Evolutionary conservation across 2,113 vertebrate species (phyloP).

Genomic region (Phyllopteryx taeniolatus): DNA sequence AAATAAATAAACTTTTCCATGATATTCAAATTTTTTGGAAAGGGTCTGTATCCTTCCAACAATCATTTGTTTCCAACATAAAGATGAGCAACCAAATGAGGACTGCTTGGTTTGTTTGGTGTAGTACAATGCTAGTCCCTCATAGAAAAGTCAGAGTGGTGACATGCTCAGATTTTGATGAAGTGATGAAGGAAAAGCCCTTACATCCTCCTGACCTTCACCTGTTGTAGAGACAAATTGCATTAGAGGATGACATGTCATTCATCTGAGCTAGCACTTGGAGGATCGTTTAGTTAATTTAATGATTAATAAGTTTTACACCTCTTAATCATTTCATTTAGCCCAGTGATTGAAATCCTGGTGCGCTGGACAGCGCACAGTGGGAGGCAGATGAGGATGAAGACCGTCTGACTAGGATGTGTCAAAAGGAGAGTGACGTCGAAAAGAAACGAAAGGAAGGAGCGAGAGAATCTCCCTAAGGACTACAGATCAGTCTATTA

Average conservation of each 20-base stretch:
- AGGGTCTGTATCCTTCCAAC: too few relatives aligned
- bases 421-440: slow-evolving; percentile 20
- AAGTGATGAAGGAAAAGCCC: slow-evolving; percentile 18
- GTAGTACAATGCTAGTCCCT: background rate
- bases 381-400: slow-evolving; percentile 85
- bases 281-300: slow-evolving; percentile 99
- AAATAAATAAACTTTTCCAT: too few relatives aligned
- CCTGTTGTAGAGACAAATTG: slow-evolving; percentile 89
- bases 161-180: slow-evolving; percentile 2
- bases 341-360: slow-evolving; percentile 91
- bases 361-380: slow-evolving; percentile 81
- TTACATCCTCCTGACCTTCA: slow-evolving; percentile 85
- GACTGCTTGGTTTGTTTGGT: background rate
- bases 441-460: slow-evolving; percentile 15
- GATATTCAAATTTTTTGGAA: too few relatives aligned
- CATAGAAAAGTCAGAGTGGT: background rate
- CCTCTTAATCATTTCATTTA: slow-evolving; percentile 99
- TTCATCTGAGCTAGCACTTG: slow-evolving; percentile 90
- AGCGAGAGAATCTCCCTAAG: slow-evolving; percentile 78
- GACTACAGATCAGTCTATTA: slow-evolving; percentile 97
- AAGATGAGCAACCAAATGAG: background rate
- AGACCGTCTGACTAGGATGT: slow-evolving; percentile 60
- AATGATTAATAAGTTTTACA: slow-evolving; percentile 99
- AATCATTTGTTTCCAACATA: background rate
- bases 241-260: slow-evolving; percentile 94